phyloP scores from a whole-genome alignment of 1,140 invertebrate genomes.

The Trachelipus rathkii region DNA sequence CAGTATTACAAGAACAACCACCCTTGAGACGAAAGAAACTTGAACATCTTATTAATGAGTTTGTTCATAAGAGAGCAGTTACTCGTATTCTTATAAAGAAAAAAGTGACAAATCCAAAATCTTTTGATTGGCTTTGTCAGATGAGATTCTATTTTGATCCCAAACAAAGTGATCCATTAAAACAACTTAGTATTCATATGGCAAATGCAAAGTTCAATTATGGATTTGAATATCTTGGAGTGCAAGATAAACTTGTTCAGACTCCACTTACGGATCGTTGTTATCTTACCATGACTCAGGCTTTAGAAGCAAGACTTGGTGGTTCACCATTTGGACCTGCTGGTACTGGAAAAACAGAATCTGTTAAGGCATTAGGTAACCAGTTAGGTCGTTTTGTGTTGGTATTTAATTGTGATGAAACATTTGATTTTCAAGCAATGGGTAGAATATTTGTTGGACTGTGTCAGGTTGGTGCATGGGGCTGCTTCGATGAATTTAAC shows the following conservation, averaged over 20 bases:
- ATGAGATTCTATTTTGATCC: conserved; percentile 99
- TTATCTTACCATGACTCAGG: conserved; percentile 87
- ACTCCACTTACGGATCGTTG: conserved; percentile 92
- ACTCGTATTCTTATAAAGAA: conserved; percentile 81
- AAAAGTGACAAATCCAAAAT: conserved; percentile 67
- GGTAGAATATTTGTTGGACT: conserved; percentile 87
- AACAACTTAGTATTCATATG: conserved; percentile 97
- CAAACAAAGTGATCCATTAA: conserved; percentile 83
- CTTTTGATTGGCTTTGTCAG: conserved; percentile 95
- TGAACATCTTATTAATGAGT: conserved; percentile 98
- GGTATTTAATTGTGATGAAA: conserved; percentile 96
- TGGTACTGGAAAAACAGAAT: conserved; percentile 93
- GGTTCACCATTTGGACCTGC: conserved; percentile 90
- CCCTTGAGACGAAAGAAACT: conserved; percentile 88
- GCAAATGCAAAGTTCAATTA: conserved; percentile 98
- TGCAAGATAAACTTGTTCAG: conserved; percentile 93
- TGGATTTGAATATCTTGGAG: conserved; percentile 97
- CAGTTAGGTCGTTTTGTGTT: conserved; percentile 95
- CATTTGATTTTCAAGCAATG: conserved; percentile 91
- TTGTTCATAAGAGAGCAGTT: conserved; percentile 97
- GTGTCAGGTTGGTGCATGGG: conserved; percentile 91
- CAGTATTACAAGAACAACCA: conserved; percentile 95
- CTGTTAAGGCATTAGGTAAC: conserved; percentile 95
- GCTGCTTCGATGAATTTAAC: conserved; percentile 94
- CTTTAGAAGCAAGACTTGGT: conserved; percentile 69